These are phyloP conservation scores for Ceratitis capitata DNA, from an alignment of 1,140 invertebrate species.

Conservation along the genomic window DNA sequence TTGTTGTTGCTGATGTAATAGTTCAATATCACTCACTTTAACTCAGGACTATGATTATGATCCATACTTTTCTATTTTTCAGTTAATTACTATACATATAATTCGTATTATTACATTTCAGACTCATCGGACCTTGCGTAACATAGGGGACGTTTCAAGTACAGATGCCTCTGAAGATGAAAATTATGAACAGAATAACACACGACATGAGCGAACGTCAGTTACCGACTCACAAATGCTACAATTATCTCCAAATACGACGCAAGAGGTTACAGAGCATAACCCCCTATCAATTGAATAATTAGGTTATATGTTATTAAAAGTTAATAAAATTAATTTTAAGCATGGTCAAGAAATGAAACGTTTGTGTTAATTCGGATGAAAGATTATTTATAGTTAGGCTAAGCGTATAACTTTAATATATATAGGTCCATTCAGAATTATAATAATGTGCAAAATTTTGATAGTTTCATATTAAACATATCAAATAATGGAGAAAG, in stretches of 20 bases:
- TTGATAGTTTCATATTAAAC: too few relatives aligned
- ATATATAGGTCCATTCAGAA: too few relatives aligned
- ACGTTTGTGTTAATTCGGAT: too few relatives aligned
- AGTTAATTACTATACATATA: not conserved
- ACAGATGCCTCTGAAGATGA: conserved; percentile 30
- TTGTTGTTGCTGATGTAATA: not conserved
- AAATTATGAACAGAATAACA: not conserved
- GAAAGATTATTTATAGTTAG: too few relatives aligned
- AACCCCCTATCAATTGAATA: not conserved
- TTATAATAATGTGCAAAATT: too few relatives aligned
- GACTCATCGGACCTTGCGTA: not conserved
- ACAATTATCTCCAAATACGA: not conserved
- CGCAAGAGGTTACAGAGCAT: not conserved
- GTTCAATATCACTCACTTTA: not conserved
- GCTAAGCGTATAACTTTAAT: too few relatives aligned
- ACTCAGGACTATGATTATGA: too few relatives aligned
- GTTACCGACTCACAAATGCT: not conserved
- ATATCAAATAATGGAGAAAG: too few relatives aligned
- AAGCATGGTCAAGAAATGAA: too few relatives aligned
- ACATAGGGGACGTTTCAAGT: not conserved
- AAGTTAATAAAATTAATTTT: too few relatives aligned
- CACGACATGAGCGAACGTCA: not conserved
- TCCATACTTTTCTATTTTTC: not conserved
- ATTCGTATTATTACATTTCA: not conserved
- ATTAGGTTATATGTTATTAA: not conserved